phyloP scores from a whole-genome alignment of 2,888 invertebrate species.

The Nymphalis c-album region DNA sequence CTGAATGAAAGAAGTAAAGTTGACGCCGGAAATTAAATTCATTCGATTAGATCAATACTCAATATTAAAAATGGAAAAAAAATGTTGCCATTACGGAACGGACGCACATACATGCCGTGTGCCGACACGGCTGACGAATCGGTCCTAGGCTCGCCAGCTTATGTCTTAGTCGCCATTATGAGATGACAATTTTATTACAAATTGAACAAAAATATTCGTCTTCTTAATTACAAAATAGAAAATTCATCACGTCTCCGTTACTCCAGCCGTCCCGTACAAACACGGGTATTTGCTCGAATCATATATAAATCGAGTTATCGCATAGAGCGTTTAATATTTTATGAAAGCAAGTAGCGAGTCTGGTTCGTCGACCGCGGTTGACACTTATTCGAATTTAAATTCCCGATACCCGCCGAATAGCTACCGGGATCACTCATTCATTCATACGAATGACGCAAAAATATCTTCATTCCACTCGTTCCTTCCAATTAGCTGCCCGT shows the following conservation, averaged over 20 bases:
- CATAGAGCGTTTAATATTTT: conserved; percentile 39
- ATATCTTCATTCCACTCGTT: conserved; percentile 34
- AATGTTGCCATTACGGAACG: too few relatives aligned
- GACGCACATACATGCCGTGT: too few relatives aligned
- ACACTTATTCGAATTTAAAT: conserved; percentile 48
- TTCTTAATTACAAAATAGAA: conserved; percentile 7
- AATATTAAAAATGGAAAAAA: too few relatives aligned
- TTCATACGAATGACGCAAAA: conserved; percentile 40
- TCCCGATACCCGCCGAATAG: conserved; percentile 42
- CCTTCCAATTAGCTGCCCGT: conserved; percentile 17
- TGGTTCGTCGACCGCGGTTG: conserved; percentile 46
- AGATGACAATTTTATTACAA: too few relatives aligned
- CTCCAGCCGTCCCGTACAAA: background rate
- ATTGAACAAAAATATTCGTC: too few relatives aligned
- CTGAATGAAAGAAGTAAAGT: too few relatives aligned
- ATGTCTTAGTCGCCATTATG: too few relatives aligned
- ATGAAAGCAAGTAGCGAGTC: conserved; percentile 39
- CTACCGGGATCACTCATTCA: conserved; percentile 42
- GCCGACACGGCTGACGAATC: too few relatives aligned
- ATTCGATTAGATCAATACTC: too few relatives aligned
- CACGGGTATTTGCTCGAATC: conserved; percentile 21
- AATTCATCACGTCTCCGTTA: background rate
- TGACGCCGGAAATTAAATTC: too few relatives aligned
- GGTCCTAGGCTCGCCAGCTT: too few relatives aligned
- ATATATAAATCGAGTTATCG: conserved; percentile 37